Base-by-base conservation (phyloP, 2,888 invertebrate species). In the Epiblema foenella region DNA sequence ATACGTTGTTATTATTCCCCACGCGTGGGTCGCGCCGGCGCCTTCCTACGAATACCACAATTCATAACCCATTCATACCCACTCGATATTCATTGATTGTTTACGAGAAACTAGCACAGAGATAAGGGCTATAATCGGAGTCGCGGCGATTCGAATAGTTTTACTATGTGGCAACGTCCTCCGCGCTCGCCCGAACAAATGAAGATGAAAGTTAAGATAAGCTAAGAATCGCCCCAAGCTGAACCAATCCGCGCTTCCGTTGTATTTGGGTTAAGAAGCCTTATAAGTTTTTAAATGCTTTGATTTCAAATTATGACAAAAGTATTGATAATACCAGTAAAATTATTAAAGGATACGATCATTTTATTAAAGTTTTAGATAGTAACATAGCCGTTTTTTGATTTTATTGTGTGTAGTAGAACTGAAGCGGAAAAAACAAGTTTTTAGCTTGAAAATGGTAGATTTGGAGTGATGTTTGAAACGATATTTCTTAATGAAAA, bases 21-120 rank as follows among this genome's bases (percentile, higher is more conserved):
- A 49, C 11, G n/a, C 42, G 60, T 60, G 42, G 52, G 54, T 9
- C 39, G 54, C 52, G 51, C 24, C 39, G 39, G 24, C 63, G 56
- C 68, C 37, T 56, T 7, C 0, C n/a, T 46, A 51, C 24, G 29
- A 46, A 29, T 49, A 49, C 37, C n/a, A 12, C 10, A 18, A 63
- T 57, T 69, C 63, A 37, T 42, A 51, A 20, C 24, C 51, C 18
- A 52, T 20, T 54, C 18, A 33, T 18, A 51, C 67, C 17, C 68
- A 57, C 59, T 49, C 49, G 37, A 54, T 54, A 69, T 57, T 29
- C 69, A 69, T 69, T 58, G 69, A 69, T 69, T 64, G 64, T 64
- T 64, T 64, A 51, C 51, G 64, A 58, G 64, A 64, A 69, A 58
- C 49, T 64, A 51, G 64, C 46, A 62, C 60, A 58, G 33, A 66